Conservation (phyloP, 2,797 vertebrate genomes). For the Periophthalmus magnuspinnatus region DNA sequence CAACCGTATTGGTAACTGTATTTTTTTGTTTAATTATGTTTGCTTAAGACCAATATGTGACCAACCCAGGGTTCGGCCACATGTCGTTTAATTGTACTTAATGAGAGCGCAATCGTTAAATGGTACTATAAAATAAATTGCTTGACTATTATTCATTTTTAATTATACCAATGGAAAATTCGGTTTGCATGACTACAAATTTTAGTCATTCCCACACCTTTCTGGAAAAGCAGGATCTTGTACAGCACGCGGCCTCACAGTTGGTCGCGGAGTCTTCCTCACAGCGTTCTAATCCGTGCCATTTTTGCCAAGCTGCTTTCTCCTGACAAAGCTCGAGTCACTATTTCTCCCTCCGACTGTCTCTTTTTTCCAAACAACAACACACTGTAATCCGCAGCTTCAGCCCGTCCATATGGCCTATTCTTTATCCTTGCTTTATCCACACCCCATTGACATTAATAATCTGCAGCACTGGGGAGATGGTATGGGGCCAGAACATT, state of each 20-base stretch:
- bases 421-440: constrained; percentile 70
- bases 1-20: too few relatives aligned
- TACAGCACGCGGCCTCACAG: constrained; percentile 48
- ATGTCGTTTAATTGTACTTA: too few relatives aligned
- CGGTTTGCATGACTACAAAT: too few relatives aligned
- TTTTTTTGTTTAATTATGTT: too few relatives aligned
- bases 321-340: constrained; percentile 65
- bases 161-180: too few relatives aligned
- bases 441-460: constrained; percentile 70
- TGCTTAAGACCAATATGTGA: too few relatives aligned
- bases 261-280: constrained; percentile 43
- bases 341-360: constrained; percentile 36
- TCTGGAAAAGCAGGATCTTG: not conserved
- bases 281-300: constrained; percentile 62
- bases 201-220: not conserved
- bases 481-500: constrained; percentile 39
- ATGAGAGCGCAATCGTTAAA: too few relatives aligned
- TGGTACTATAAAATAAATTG: too few relatives aligned
- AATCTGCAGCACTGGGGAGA: constrained; percentile 56
- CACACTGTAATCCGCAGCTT: constrained; percentile 68
- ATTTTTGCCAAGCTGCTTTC: constrained; percentile 70
- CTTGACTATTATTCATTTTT: too few relatives aligned
- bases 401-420: constrained; percentile 65
- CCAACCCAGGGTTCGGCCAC: too few relatives aligned
- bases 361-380: constrained; percentile 56